Evolutionary conservation across 2,797 vertebrate genomes (phyloP).

Genomic region (Alectoris magna): DNA sequence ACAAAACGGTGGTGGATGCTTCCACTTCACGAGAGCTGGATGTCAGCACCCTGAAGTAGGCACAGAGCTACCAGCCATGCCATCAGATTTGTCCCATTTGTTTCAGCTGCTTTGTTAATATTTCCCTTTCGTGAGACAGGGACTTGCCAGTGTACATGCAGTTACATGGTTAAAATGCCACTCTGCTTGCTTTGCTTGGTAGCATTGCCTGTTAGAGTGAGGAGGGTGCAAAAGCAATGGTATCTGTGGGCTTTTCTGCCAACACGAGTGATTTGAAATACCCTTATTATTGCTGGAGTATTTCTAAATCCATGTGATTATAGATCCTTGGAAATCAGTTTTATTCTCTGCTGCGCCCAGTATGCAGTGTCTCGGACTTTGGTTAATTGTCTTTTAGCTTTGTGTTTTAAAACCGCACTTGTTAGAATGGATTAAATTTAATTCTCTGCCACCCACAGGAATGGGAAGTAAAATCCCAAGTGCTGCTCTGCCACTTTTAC

Average conservation of each 20-base stretch:
- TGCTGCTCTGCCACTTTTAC: background rate
- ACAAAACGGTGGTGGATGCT: constrained; percentile 77
- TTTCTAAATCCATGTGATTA: background rate
- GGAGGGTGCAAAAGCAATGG: background rate
- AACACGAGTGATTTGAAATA: background rate
- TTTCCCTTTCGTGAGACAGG: background rate
- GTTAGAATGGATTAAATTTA: background rate
- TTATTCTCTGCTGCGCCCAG: background rate
- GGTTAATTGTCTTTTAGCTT: background rate
- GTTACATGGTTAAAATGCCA: constrained; percentile 8
- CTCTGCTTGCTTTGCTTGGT: background rate
- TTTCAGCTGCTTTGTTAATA: background rate
- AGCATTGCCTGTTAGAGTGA: background rate
- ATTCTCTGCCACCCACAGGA: background rate
- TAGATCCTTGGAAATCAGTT: background rate
- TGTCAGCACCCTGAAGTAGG: background rate
- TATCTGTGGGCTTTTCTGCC: background rate
- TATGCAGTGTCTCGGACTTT: background rate
- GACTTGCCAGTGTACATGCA: background rate
- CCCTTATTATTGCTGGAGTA: background rate
- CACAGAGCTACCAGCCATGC: background rate
- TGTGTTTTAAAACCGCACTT: background rate
- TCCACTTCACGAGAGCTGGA: constrained; percentile 55
- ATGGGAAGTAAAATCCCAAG: constrained; percentile 1
- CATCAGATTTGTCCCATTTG: background rate